A percentile compares a stretch with the other conserved stretches of the same genome.
Evolutionary conservation across 2,113 vertebrate genomes (phyloP).

Genomic region (Plecturocebus donacophilus): DNA sequence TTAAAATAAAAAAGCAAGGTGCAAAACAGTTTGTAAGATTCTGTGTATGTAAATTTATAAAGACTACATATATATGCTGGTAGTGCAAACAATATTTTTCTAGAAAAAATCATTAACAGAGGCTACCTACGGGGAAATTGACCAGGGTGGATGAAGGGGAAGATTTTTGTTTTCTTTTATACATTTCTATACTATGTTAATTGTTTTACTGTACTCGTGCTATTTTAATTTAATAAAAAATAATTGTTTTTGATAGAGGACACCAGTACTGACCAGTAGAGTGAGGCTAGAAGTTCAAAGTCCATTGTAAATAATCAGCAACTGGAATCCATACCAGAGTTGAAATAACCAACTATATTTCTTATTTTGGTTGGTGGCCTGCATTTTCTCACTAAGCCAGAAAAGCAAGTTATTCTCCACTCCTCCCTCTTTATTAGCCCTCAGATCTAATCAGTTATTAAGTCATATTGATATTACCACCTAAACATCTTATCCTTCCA

Average conservation of each 20-base stretch:
- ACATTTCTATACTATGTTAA: not conserved
- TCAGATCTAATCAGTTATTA: not conserved
- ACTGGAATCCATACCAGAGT: not conserved
- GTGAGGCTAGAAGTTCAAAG: not conserved
- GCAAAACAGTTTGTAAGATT: not conserved
- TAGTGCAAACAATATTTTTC: not conserved
- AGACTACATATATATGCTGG: not conserved
- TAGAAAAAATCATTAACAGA: constrained; percentile 4
- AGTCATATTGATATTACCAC: not conserved
- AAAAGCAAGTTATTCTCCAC: not conserved
- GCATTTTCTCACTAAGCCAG: not conserved
- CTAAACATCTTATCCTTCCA: not conserved
- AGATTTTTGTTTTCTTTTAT: not conserved
- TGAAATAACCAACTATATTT: not conserved
- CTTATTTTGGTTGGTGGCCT: not conserved
- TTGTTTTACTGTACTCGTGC: not conserved
- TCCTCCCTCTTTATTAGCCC: not conserved
- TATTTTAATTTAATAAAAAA: not conserved
- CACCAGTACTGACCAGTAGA: not conserved
- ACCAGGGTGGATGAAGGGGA: not conserved
- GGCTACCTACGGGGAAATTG: not conserved
- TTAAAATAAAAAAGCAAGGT: constrained; percentile 3
- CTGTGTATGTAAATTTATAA: not conserved
- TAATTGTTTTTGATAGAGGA: not conserved
- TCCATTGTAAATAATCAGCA: not conserved